Percentiles rank a stretch among this genome's conserved stretches.
Conservation (phyloP, 2,888 invertebrate species). For the Liodrosophila aerea region DNA sequence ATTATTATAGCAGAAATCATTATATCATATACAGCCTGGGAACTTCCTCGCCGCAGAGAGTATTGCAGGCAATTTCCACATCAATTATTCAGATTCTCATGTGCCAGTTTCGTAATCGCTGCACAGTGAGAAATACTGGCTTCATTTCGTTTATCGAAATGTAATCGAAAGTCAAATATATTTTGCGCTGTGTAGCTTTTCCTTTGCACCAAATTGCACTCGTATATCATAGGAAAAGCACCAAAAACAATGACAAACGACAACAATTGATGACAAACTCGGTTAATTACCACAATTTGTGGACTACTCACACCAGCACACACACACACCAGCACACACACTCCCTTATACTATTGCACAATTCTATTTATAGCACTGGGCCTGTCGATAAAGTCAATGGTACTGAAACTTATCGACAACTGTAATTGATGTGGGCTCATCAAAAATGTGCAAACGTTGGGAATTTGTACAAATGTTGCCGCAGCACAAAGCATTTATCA, state of each 20-base stretch:
- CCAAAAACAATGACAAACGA: constrained; percentile 5
- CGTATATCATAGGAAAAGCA: constrained; percentile 29
- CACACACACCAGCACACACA: background rate
- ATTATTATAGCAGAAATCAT: too few relatives aligned
- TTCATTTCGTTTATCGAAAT: too few relatives aligned
- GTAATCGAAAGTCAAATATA: too few relatives aligned
- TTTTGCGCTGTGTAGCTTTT: too few relatives aligned
- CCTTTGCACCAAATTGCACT: constrained; percentile 18
- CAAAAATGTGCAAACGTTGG: constrained; percentile 48
- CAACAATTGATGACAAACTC: constrained; percentile 40
- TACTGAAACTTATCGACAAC: constrained; percentile 38
- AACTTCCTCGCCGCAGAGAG: too few relatives aligned
- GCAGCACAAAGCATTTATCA: constrained; percentile 19
- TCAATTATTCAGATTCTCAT: too few relatives aligned
- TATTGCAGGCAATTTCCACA: too few relatives aligned
- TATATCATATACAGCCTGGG: too few relatives aligned
- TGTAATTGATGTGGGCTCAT: constrained; percentile 49
- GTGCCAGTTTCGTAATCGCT: too few relatives aligned
- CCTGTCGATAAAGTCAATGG: constrained; percentile 38
- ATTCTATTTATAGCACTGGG: constrained; percentile 38
- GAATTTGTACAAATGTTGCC: constrained; percentile 42
- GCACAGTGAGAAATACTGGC: too few relatives aligned
- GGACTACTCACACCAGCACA: constrained; percentile 23
- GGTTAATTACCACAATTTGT: constrained; percentile 49
- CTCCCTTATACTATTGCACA: constrained; percentile 1